phyloP scores from a whole-genome alignment of 1,140 invertebrate species.

The Drosophila leontia region DNA sequence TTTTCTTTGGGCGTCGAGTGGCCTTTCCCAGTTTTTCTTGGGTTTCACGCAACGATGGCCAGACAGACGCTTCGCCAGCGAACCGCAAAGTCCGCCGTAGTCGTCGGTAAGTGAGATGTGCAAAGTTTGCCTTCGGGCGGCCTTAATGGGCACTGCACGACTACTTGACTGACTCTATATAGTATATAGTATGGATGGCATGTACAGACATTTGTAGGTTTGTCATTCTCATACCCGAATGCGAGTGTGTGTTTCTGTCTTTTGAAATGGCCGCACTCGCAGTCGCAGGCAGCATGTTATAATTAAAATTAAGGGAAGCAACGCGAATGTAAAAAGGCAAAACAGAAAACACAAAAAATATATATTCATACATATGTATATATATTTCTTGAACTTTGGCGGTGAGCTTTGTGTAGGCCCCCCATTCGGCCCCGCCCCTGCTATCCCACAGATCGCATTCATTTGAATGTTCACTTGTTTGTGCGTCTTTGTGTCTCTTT shows the following conservation, averaged over 20 bases:
- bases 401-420: constrained; percentile 51
- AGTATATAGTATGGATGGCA: constrained; percentile 5
- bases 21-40: constrained; percentile 19
- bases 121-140: constrained; percentile 53
- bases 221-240: constrained; percentile 13
- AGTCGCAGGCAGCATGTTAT: constrained; percentile 46
- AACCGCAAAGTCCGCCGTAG: constrained; percentile 42
- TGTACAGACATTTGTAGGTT: constrained; percentile 27
- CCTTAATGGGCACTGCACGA: constrained; percentile 40
- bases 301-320: constrained; percentile 69
- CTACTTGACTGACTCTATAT: constrained; percentile 17
- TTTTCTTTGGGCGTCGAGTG: neutral
- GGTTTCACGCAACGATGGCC: constrained; percentile 49
- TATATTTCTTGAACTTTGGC: constrained; percentile 68
- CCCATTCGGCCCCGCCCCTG: neutral
- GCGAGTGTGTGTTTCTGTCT: constrained; percentile 14
- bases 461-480: constrained; percentile 77
- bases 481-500: constrained; percentile 42
- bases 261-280: constrained; percentile 48
- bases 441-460: constrained; percentile 62
- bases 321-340: constrained; percentile 43
- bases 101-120: constrained; percentile 31
- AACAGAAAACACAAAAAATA: constrained; percentile 38
- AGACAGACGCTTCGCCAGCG: constrained; percentile 38
- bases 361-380: neutral